phyloP scores from a whole-genome alignment of 2,113 vertebrate species.

The Dasyprocta punctata region DNA sequence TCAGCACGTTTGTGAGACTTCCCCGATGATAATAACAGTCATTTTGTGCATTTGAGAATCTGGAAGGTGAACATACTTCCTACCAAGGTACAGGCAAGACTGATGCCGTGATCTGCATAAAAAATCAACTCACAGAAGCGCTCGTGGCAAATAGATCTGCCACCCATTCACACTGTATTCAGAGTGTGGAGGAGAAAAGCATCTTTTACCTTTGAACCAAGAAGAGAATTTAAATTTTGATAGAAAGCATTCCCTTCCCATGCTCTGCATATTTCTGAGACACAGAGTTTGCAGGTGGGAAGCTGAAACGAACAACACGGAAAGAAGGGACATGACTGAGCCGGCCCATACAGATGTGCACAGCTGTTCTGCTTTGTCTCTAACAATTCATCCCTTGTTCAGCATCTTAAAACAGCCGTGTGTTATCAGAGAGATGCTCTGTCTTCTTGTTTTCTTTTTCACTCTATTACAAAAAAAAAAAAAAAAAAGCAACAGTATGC shows the following conservation, averaged over 20 bases:
- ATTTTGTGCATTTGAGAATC: not conserved
- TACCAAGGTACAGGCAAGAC: conserved; percentile 57
- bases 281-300: conserved; percentile 4
- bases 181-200: not conserved
- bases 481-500: not conserved
- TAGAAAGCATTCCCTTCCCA: conserved; percentile 2
- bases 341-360: not conserved
- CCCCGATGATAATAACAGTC: not conserved
- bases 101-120: conserved; percentile 16
- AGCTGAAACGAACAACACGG: conserved; percentile 59
- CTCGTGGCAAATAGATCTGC: not conserved
- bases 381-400: conserved; percentile 52
- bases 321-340: conserved; percentile 21
- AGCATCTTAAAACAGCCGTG: not conserved
- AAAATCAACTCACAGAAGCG: conserved; percentile 40
- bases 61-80: not conserved
- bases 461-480: not conserved
- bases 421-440: conserved; percentile 2
- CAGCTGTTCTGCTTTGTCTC: not conserved
- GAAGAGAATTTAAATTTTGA: conserved; percentile 28
- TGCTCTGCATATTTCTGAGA: conserved; percentile 7
- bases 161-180: not conserved
- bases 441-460: not conserved
- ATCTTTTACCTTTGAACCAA: conserved; percentile 41
- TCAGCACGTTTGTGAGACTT: conserved; percentile 1